phyloP scores from a whole-genome alignment of 1,140 invertebrate species.

The Drosophila pruinosa region DNA sequence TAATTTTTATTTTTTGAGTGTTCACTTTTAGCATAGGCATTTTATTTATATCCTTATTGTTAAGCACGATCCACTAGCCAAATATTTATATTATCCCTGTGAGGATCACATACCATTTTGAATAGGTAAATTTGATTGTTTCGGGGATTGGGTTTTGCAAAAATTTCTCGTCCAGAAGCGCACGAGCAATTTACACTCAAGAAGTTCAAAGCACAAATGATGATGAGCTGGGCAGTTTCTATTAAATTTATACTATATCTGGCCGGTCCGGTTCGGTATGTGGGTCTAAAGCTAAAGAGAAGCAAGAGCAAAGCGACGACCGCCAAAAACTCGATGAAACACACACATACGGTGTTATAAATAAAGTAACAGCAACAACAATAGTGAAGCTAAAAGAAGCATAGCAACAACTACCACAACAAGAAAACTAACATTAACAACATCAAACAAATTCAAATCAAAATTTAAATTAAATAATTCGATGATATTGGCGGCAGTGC shows the following conservation, averaged over 20 bases:
- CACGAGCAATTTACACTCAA: conserved; percentile 79
- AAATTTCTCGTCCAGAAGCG: conserved; percentile 72
- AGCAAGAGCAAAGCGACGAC: conserved; percentile 52
- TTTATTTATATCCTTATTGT: conserved; percentile 27
- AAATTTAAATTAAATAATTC: conserved; percentile 78
- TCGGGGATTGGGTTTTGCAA: conserved; percentile 13
- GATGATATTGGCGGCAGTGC: conserved; percentile 40
- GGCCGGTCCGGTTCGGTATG: conserved; percentile 60
- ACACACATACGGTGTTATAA: conserved; percentile 68
- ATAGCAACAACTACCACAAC: conserved; percentile 35
- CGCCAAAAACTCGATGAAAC: conserved; percentile 75
- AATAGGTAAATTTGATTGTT: conserved; percentile 17
- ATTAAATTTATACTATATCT: conserved; percentile 82
- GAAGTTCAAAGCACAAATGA: conserved; percentile 83
- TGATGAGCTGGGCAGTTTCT: conserved; percentile 77
- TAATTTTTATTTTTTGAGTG: neutral
- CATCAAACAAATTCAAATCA: conserved; percentile 71
- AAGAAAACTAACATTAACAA: conserved; percentile 48
- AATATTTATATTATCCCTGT: conserved; percentile 24
- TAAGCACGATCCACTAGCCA: neutral
- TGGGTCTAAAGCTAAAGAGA: conserved; percentile 69
- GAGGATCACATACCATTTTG: conserved; percentile 72
- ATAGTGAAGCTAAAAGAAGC: conserved; percentile 29
- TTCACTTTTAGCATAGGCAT: neutral
- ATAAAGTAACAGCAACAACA: conserved; percentile 57